Evolutionary conservation across 2,888 invertebrate species (phyloP), one percentile per base, ranked within the genome.

Genomic region (Pammene fasciana): DNA sequence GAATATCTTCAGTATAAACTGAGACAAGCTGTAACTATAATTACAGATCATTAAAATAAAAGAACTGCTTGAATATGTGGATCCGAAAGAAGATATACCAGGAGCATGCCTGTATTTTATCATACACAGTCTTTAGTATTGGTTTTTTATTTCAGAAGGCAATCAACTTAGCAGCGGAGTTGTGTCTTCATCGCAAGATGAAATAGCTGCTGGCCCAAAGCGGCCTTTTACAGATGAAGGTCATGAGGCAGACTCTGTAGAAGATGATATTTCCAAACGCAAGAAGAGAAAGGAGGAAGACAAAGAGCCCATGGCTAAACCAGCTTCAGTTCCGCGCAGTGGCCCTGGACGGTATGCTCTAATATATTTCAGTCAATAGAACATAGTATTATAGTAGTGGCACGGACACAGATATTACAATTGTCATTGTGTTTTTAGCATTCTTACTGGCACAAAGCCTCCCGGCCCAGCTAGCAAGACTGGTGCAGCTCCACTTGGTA

Each of bases 261-360:
- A 93, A 41, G 97, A 97, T 75, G 95, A 96, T 14, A 95, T 95
- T 65, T 93, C 92, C 48, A 95, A 95, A 74, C 94, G 95, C 66
- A 97, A 97, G 83, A 95, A 96, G 84, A 93, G 95, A n/a, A 97
- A 96, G 82, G 97, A 96, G 64, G 94, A 95, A 72, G 91, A 90
- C 67, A 86, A 92, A 73, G 94, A 95, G 88, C 93, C 94, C 71
- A 86, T 88, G 88, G 92, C 93, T 79, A 90, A 89, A 82, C 86
- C 90, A 81, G 92, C 86, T 66, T 85, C 87, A 71, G 88, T 88
- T 55, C 81, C 88, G 1, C 83, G 89, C 13, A 76, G 83, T 5
- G 84, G 86, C 14, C 78, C 86, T 50, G 88, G 90, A 73, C 86
- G 90, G 90, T 91, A 81, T 75, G 75, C 8, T 45, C 16, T 9